A percentile compares a stretch with the other conserved stretches of the same genome.
phyloP scores from a whole-genome alignment of 2,888 invertebrate species.

The Parnassius smintheus region DNA sequence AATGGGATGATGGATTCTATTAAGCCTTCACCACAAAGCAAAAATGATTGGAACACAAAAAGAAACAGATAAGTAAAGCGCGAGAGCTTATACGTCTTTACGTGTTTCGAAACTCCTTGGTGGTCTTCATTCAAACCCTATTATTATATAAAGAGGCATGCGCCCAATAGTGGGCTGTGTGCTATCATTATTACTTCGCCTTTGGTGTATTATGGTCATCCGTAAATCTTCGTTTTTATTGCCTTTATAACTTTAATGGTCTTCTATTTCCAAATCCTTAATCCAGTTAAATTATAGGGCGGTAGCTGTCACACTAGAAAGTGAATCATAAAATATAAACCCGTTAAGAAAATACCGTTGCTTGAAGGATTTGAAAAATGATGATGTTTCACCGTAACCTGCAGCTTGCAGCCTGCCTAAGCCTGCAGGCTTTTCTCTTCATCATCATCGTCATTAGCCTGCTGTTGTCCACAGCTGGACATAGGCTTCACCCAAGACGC shows the following conservation, averaged over 20 bases:
- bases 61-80: too few species aligned
- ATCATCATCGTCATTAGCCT: too few species aligned
- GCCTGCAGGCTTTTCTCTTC: too few species aligned
- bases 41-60: too few species aligned
- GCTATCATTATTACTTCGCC: slow-evolving; percentile 13
- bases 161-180: slow-evolving; percentile 1
- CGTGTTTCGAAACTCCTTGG: slow-evolving; percentile 6
- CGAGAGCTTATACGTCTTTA: too few species aligned
- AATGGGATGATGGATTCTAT: too few species aligned
- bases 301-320: slow-evolving; percentile 1
- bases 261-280: slow-evolving; percentile 2
- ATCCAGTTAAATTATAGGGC: slow-evolving; percentile 3
- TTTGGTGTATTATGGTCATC: slow-evolving; percentile 5
- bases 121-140: slow-evolving; percentile 11
- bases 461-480: too few species aligned
- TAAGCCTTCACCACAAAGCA: too few species aligned
- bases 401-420: too few species aligned
- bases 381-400: not conserved
- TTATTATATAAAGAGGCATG: slow-evolving; percentile 6
- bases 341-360: too few species aligned
- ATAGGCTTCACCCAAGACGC: too few species aligned
- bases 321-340: not conserved
- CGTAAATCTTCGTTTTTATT: slow-evolving; percentile 20
- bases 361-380: not conserved
- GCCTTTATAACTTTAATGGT: slow-evolving; percentile 8